Conservation (phyloP, 1,140 invertebrate genomes). For the Elysia chlorotica region DNA sequence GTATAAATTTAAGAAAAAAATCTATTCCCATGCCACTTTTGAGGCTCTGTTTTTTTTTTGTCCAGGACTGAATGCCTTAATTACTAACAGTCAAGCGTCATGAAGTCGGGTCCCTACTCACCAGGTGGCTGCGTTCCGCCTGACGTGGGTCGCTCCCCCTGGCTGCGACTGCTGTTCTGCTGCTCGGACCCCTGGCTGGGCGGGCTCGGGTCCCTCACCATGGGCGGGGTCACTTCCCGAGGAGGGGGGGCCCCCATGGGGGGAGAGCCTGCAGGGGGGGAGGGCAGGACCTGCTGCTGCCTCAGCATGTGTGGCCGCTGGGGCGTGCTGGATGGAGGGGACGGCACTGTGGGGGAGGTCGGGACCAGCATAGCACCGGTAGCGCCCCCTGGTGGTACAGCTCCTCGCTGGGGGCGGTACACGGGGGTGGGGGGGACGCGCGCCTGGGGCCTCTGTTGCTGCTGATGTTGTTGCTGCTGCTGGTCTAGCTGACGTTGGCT, state of each 20-base stretch:
- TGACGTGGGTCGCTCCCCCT: conserved; percentile 29
- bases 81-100: no score
- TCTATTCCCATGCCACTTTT: no score
- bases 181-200: conserved; percentile 29
- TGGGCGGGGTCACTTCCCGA: conserved; percentile 24
- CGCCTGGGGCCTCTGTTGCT: conserved; percentile 19
- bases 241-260: conserved; percentile 14
- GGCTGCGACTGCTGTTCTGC: conserved; percentile 14
- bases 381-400: no score
- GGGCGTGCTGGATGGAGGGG: conserved; percentile 28
- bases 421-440: conserved; percentile 14
- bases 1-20: no score
- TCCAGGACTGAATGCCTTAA: no score
- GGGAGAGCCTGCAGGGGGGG: conserved; percentile 6
- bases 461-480: not conserved
- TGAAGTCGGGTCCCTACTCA: no score
- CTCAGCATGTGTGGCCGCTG: conserved; percentile 32
- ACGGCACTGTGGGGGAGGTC: conserved; percentile 24
- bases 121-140: conserved; percentile 41
- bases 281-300: conserved; percentile 29
- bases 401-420: conserved; percentile 10
- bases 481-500: no score
- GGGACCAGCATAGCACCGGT: no score
- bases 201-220: conserved; percentile 25
- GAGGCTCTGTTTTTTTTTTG: no score